These are phyloP conservation scores for Drosophila lini DNA, from an alignment of 1,140 invertebrate genomes.

Conservation along the genomic window DNA sequence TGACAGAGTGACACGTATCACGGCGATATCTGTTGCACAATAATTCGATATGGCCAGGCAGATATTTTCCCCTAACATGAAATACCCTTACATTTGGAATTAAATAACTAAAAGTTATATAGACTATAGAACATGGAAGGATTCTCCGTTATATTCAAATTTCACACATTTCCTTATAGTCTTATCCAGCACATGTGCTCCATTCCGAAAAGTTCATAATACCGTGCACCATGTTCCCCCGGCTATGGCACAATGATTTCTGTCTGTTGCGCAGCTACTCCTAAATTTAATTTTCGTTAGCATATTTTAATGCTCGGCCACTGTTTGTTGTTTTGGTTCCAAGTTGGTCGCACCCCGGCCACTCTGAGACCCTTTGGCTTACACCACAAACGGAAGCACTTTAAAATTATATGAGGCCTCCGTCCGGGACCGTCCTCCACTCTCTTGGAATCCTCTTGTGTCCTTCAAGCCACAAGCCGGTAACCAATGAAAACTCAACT, in stretches of 20 bases:
- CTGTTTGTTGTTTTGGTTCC: constrained; percentile 69
- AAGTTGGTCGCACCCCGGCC: constrained; percentile 15
- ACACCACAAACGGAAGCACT: constrained; percentile 80
- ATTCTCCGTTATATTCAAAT: constrained; percentile 9
- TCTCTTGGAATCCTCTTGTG: constrained; percentile 53
- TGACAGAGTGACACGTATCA: constrained; percentile 48
- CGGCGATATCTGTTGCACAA: constrained; percentile 28
- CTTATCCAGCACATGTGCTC: neutral
- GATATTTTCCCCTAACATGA: constrained; percentile 41
- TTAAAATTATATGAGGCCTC: constrained; percentile 81
- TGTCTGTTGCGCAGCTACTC: constrained; percentile 51
- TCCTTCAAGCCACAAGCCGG: constrained; percentile 75
- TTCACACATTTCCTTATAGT: neutral
- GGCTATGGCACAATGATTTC: constrained; percentile 36
- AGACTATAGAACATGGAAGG: constrained; percentile 20
- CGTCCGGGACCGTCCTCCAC: constrained; percentile 27
- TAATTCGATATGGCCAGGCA: constrained; percentile 54
- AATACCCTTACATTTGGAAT: constrained; percentile 20
- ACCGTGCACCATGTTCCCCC: neutral
- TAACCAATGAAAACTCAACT: constrained; percentile 81
- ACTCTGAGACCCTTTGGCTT: constrained; percentile 23
- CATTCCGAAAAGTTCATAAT: neutral
- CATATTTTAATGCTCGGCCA: constrained; percentile 61
- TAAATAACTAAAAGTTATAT: neutral
- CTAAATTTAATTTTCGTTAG: constrained; percentile 74